A percentile compares a stretch with the other conserved stretches of the same genome.
phyloP scores from a whole-genome alignment of 2,797 vertebrate genomes.

The Odontamblyopus lacepedii region DNA sequence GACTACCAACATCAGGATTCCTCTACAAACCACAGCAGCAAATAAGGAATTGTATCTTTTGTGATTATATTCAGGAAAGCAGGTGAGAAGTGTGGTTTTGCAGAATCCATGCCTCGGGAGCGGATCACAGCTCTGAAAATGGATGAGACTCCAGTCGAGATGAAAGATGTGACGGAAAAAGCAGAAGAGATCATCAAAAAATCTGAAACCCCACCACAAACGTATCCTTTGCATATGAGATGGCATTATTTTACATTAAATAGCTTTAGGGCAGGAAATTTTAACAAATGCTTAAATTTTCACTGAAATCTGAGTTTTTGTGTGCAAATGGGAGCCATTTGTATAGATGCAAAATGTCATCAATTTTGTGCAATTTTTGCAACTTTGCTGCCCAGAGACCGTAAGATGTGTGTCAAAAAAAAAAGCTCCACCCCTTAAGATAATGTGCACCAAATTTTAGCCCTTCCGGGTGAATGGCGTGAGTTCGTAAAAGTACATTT shows the following conservation, averaged over 20 bases:
- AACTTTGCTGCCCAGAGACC: too few species aligned
- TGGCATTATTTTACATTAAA: not conserved
- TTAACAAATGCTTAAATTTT: too few species aligned
- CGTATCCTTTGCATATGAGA: slow-evolving; percentile 79
- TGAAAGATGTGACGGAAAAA: slow-evolving; percentile 71
- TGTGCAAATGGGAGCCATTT: too few species aligned
- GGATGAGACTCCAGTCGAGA: slow-evolving; percentile 83
- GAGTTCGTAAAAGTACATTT: too few species aligned
- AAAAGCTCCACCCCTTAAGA: too few species aligned
- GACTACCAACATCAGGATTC: slow-evolving; percentile 4
- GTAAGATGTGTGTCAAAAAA: too few species aligned
- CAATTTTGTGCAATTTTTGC: too few species aligned
- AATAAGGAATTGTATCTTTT: not conserved
- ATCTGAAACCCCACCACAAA: slow-evolving; percentile 72
- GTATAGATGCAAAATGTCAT: too few species aligned
- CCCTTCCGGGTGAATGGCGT: too few species aligned
- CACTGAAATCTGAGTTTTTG: too few species aligned
- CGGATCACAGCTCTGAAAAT: slow-evolving; percentile 90
- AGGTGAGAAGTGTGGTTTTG: slow-evolving; percentile 90
- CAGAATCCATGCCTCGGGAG: slow-evolving; percentile 88
- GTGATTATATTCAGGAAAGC: slow-evolving; percentile 82
- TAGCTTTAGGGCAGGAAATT: too few species aligned
- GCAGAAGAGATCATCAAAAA: slow-evolving; percentile 83
- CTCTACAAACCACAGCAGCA: not conserved
- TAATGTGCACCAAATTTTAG: too few species aligned